phyloP scores from a whole-genome alignment of 2,113 vertebrate genomes.

The Entomyzon cyanotis region DNA sequence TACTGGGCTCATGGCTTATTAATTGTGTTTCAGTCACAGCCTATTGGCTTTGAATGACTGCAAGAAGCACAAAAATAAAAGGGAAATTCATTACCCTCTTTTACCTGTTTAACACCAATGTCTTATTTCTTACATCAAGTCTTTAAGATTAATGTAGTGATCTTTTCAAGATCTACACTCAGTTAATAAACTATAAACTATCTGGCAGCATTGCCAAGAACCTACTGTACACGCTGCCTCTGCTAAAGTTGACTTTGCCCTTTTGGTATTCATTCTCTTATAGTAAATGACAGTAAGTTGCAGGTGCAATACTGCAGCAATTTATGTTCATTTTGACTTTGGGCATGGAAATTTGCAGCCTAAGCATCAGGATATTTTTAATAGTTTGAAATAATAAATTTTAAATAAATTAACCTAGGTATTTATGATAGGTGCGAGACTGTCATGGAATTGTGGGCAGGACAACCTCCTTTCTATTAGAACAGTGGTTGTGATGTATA shows the following conservation, averaged over 20 bases:
- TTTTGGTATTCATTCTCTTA: not conserved
- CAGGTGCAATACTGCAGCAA: not conserved
- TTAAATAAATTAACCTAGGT: not conserved
- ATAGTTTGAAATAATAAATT: not conserved
- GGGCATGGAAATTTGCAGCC: not conserved
- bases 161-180: not conserved
- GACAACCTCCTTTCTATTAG: not conserved
- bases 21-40: not conserved
- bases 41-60: not conserved
- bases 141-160: conserved; percentile 11
- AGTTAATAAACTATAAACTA: not conserved
- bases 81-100: not conserved
- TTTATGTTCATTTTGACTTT: not conserved
- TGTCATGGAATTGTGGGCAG: not conserved
- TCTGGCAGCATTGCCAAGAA: not conserved
- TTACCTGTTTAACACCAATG: not conserved
- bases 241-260: not conserved
- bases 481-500: not conserved
- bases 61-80: not conserved
- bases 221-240: not conserved
- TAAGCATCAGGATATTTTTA: not conserved
- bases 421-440: not conserved
- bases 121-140: not conserved
- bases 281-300: not conserved
- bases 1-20: not conserved